A percentile compares a stretch with the other conserved stretches of the same genome.
These are phyloP conservation scores for Coronaproctus castanopsis DNA, from an alignment of 2,888 invertebrate species.

Conservation along the genomic window DNA sequence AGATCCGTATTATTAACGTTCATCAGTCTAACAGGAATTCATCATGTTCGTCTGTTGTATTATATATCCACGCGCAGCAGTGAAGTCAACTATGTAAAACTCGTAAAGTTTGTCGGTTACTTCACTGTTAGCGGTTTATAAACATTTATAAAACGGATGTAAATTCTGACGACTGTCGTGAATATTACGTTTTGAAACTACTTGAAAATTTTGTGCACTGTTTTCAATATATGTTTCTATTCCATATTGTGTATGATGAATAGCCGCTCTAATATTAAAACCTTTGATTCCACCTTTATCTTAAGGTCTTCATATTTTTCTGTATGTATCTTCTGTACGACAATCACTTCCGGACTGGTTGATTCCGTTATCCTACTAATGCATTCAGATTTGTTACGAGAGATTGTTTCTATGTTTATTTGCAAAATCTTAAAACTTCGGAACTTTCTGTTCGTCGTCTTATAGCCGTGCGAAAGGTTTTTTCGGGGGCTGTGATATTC, in stretches of 20 bases:
- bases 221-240: neutral
- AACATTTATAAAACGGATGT: too few species aligned
- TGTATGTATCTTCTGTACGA: neutral
- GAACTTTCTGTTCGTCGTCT: neutral
- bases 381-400: neutral
- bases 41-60: too few species aligned
- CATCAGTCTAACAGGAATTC: too few species aligned
- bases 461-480: neutral
- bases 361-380: neutral
- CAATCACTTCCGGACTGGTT: neutral
- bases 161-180: neutral
- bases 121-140: too few species aligned
- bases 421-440: neutral
- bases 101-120: too few species aligned
- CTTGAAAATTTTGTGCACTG: neutral
- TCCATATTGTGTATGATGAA: neutral
- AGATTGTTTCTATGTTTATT: neutral
- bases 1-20: too few species aligned
- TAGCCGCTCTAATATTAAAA: neutral
- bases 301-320: neutral
- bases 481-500: neutral
- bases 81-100: too few species aligned
- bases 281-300: neutral
- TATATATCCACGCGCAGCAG: too few species aligned
- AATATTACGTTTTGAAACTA: neutral